phyloP scores from a whole-genome alignment of 2,113 vertebrate species.

The Cottus gobio region DNA sequence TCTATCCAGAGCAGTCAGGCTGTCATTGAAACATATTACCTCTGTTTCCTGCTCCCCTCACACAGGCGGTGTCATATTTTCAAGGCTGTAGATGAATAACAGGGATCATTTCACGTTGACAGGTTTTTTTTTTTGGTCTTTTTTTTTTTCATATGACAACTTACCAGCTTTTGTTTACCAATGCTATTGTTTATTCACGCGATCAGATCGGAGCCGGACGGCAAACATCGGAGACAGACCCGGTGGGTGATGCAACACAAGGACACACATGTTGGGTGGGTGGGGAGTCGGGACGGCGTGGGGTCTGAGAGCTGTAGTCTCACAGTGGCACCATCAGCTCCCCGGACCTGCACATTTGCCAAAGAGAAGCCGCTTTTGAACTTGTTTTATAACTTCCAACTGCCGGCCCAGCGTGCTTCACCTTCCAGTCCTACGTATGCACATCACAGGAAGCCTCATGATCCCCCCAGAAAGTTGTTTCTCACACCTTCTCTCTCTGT shows the following conservation, averaged over 20 bases:
- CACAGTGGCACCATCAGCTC: background rate
- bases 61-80: conserved; percentile 53
- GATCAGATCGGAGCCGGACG: conserved; percentile 50
- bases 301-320: conserved; percentile 35
- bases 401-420: conserved; percentile 23
- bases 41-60: conserved; percentile 46
- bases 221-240: conserved; percentile 44
- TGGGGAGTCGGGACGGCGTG: conserved; percentile 11
- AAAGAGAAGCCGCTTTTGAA: conserved; percentile 4
- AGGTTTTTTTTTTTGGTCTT: background rate
- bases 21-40: conserved; percentile 70
- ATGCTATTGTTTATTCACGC: conserved; percentile 34
- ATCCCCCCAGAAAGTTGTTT: conserved; percentile 3
- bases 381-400: background rate
- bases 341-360: conserved; percentile 13
- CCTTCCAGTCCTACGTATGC: background rate
- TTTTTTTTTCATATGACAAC: conserved; percentile 20
- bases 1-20: conserved; percentile 54
- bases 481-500: conserved; percentile 12
- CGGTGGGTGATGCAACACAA: conserved; percentile 64
- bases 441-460: conserved; percentile 16
- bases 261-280: conserved; percentile 37
- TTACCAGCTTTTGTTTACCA: conserved; percentile 59
- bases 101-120: conserved; percentile 47
- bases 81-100: conserved; percentile 51